These are phyloP conservation scores for Regulus satrapa DNA, from an alignment of 2,113 vertebrate species.

Conservation along the genomic window DNA sequence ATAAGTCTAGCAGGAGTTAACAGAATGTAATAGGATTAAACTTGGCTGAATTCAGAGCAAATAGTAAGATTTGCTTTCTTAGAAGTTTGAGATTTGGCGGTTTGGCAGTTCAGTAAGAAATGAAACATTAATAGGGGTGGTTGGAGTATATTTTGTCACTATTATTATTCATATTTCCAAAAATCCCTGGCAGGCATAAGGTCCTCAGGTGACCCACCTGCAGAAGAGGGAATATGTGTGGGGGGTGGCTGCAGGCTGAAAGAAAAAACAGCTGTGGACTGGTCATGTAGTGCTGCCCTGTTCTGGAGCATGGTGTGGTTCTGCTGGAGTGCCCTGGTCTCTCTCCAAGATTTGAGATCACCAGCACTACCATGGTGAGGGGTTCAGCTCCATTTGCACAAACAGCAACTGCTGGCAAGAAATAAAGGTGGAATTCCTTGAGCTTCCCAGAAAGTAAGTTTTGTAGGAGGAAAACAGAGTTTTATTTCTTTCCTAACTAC, in stretches of 20 bases:
- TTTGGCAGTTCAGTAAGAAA: neutral
- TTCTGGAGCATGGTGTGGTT: fast-evolving
- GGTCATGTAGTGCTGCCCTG: neutral
- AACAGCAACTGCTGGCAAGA: neutral
- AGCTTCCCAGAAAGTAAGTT: neutral
- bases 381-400: neutral
- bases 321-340: neutral
- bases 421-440: neutral
- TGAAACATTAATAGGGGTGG: neutral
- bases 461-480: neutral
- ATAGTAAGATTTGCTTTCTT: neutral
- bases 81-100: neutral
- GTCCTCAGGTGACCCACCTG: neutral
- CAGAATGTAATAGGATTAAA: neutral
- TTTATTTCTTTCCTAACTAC: neutral
- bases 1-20: neutral
- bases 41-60: neutral
- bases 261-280: neutral
- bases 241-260: neutral
- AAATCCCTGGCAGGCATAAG: neutral
- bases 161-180: neutral
- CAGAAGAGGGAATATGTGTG: neutral
- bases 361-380: neutral
- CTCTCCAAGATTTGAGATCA: neutral
- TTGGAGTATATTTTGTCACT: neutral